These are phyloP conservation scores for Augochlorella aurata DNA, from an alignment of 2,888 invertebrate species.

Conservation along the genomic window DNA sequence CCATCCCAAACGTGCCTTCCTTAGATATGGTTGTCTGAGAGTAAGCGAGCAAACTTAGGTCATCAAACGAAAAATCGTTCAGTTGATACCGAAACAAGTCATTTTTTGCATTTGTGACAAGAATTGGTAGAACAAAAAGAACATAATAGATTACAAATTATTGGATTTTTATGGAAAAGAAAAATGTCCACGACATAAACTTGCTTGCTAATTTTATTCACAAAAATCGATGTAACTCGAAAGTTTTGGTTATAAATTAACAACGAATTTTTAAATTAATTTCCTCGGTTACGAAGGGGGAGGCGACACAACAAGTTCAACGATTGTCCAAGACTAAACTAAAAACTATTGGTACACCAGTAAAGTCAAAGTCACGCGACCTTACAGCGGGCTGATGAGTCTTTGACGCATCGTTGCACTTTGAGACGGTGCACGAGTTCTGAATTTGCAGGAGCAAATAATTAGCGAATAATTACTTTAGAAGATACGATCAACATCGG, in stretches of 20 bases:
- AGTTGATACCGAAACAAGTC: not conserved
- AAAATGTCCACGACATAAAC: not conserved
- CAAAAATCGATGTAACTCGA: too few species aligned
- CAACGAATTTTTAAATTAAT: too few species aligned
- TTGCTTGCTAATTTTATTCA: not conserved
- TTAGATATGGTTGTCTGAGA: not conserved
- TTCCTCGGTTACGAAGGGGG: too few species aligned
- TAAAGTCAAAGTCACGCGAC: not conserved
- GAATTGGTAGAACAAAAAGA: not conserved
- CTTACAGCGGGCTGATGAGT: not conserved
- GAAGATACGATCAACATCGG: not conserved
- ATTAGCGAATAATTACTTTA: not conserved
- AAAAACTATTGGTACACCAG: not conserved
- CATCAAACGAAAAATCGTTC: not conserved
- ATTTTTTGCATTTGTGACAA: not conserved
- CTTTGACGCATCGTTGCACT: not conserved
- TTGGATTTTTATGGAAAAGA: not conserved
- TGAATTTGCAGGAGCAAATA: not conserved
- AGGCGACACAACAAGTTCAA: too few species aligned
- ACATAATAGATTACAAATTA: not conserved
- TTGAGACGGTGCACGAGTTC: not conserved
- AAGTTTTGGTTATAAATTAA: too few species aligned
- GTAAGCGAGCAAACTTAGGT: not conserved
- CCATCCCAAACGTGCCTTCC: not conserved
- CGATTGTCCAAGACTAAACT: not conserved